A percentile compares a stretch with the other conserved stretches of the same genome.
Conservation (phyloP, 92 coral and sea anemone genomes). For the Palythoa grandis region DNA sequence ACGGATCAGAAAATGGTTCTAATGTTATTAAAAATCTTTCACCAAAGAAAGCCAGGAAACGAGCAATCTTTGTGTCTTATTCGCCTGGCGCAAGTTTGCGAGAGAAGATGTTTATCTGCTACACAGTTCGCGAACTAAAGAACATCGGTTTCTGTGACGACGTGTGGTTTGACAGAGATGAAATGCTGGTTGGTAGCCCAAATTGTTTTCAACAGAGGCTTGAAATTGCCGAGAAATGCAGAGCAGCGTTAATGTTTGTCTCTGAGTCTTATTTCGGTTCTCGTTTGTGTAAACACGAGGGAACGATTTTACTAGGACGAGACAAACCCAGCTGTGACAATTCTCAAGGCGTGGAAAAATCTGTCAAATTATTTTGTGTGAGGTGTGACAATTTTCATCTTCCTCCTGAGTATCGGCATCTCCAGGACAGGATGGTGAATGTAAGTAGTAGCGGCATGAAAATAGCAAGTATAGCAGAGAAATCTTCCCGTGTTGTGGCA, state of each 20-base stretch:
- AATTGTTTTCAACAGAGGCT: constrained; percentile 79
- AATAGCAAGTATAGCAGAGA: constrained; percentile 82
- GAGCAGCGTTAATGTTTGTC: constrained; percentile 83
- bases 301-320: constrained; percentile 69
- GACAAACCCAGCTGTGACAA: constrained; percentile 51
- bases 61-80: constrained; percentile 91
- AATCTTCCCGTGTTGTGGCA: constrained; percentile 85
- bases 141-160: constrained; percentile 91
- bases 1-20: constrained; percentile 29
- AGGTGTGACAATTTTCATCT: constrained; percentile 59
- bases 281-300: constrained; percentile 72
- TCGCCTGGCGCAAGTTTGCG: constrained; percentile 80
- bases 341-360: constrained; percentile 54
- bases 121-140: constrained; percentile 85
- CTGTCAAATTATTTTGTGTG: constrained; percentile 79
- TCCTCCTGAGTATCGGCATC: constrained; percentile 61
- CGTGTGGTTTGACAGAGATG: constrained; percentile 97
- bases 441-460: constrained; percentile 51
- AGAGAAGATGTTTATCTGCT: constrained; percentile 81
- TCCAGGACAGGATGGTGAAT: constrained; percentile 62
- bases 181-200: constrained; percentile 56
- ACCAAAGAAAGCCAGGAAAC: constrained; percentile 70
- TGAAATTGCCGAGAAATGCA: constrained; percentile 91
- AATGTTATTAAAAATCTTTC: constrained; percentile 44
- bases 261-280: constrained; percentile 75